Conservation (phyloP, 2,113 vertebrate species). For the Pan paniscus region DNA sequence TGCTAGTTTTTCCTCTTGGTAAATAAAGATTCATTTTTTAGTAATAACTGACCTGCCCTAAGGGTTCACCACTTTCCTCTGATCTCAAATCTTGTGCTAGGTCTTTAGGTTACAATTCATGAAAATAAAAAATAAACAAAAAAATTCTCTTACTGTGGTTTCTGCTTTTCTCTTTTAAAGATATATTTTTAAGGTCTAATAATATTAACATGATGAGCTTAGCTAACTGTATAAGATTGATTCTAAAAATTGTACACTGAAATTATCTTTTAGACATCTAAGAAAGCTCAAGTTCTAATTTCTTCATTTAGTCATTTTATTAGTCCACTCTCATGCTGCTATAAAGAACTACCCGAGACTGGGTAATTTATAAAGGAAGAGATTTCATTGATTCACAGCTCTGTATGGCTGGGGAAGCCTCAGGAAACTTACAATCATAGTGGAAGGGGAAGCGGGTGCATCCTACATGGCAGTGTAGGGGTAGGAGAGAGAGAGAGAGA, state of each 20-base stretch:
- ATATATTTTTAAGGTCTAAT: neutral
- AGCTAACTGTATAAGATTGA: neutral
- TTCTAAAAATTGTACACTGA: neutral
- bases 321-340: too few species aligned
- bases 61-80: neutral
- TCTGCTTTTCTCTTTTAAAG: neutral
- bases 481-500: too few species aligned
- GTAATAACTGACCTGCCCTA: constrained; percentile 9
- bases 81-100: constrained; percentile 30
- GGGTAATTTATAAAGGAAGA: too few species aligned
- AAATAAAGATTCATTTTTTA: constrained; percentile 39
- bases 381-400: too few species aligned
- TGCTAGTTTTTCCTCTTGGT: neutral
- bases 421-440: too few species aligned
- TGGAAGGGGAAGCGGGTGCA: too few species aligned
- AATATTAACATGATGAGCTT: neutral
- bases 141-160: neutral
- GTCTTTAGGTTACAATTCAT: neutral
- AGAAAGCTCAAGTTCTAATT: neutral
- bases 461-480: too few species aligned
- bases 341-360: too few species aligned
- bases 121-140: constrained; percentile 2
- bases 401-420: too few species aligned
- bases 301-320: neutral
- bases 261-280: neutral